These are phyloP conservation scores for Argopecten irradians DNA, from an alignment of 1,140 invertebrate species.

Conservation along the genomic window DNA sequence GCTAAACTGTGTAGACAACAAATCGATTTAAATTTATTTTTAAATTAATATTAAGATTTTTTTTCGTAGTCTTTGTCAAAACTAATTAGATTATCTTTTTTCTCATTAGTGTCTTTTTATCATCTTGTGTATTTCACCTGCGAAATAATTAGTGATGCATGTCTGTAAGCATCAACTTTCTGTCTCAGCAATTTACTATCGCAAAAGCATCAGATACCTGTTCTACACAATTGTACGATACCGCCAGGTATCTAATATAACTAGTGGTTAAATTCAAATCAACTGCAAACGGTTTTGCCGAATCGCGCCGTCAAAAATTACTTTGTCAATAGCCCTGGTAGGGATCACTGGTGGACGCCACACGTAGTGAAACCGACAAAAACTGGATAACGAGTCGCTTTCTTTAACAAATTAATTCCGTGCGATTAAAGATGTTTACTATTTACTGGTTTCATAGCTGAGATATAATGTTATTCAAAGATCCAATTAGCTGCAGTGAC, in stretches of 20 bases:
- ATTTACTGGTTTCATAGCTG: background rate
- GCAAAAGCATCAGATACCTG: background rate
- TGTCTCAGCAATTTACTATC: background rate
- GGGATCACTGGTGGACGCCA: background rate
- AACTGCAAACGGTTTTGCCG: background rate
- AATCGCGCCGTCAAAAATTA: background rate
- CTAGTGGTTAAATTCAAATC: background rate
- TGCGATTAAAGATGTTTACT: conserved; percentile 10
- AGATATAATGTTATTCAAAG: conserved; percentile 18
- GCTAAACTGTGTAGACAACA: too few species aligned
- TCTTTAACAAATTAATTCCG: background rate
- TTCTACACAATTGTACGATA: background rate
- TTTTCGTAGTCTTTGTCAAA: too few species aligned
- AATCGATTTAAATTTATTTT: too few species aligned
- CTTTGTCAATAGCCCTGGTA: background rate
- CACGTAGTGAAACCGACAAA: conserved; percentile 2
- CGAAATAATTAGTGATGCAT: background rate
- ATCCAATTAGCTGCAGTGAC: conserved; percentile 3
- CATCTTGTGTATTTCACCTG: background rate
- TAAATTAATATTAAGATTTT: too few species aligned
- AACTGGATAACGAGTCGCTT: background rate
- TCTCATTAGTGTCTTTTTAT: background rate
- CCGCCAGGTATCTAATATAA: background rate
- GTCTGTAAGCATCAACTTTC: background rate
- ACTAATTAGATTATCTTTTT: background rate